A percentile compares a stretch with the other conserved stretches of the same genome.
Evolutionary conservation across 2,888 invertebrate genomes (phyloP).

Genomic region (Xanthia icteritia): DNA sequence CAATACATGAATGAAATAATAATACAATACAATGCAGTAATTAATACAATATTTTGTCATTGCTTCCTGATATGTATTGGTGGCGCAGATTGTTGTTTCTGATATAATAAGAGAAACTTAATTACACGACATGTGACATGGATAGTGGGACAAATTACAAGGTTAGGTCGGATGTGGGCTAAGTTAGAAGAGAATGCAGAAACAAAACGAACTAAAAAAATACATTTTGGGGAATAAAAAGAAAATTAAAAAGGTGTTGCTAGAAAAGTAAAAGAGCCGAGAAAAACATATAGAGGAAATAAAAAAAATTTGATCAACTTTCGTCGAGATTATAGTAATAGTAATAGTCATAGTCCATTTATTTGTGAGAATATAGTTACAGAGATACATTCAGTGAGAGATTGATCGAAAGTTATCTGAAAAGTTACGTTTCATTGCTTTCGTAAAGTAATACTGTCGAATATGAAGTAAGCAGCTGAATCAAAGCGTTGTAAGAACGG

Average conservation of each 20-base stretch:
- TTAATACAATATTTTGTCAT: slow-evolving; percentile 49
- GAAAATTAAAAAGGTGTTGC: neutral
- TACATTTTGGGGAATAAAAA: neutral
- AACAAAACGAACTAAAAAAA: neutral
- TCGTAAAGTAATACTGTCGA: neutral
- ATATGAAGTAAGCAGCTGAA: neutral
- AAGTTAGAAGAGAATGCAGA: slow-evolving; percentile 37
- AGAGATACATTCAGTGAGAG: too few species aligned
- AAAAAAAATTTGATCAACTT: neutral
- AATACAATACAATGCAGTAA: slow-evolving; percentile 41
- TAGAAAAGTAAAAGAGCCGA: neutral
- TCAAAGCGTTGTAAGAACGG: neutral
- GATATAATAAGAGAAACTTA: slow-evolving; percentile 78
- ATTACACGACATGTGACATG: slow-evolving; percentile 78
- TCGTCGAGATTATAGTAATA: too few species aligned
- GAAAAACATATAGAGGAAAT: neutral
- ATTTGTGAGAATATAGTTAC: too few species aligned
- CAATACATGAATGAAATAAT: slow-evolving; percentile 40
- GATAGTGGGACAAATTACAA: slow-evolving; percentile 77
- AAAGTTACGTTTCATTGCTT: neutral
- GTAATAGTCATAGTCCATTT: too few species aligned
- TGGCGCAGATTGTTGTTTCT: slow-evolving; percentile 71
- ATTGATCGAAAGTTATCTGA: neutral
- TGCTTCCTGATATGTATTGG: slow-evolving; percentile 51
- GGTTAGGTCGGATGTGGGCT: slow-evolving; percentile 57